Evolutionary conservation across 2,113 vertebrate species (phyloP).

Genomic region (Pleuronectes platessa): DNA sequence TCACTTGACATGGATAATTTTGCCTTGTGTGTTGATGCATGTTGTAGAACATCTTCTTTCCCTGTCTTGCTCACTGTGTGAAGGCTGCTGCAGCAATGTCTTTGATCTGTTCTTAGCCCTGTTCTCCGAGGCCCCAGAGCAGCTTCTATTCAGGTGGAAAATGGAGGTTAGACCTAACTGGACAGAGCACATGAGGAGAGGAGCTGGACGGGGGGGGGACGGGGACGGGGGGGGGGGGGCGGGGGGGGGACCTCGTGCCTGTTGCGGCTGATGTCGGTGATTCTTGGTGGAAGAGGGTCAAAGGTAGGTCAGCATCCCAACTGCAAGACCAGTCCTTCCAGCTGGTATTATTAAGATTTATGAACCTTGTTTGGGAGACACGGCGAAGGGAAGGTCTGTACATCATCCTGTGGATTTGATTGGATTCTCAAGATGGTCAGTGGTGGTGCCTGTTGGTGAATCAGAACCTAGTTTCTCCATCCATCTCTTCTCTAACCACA

Average conservation of each 20-base stretch:
- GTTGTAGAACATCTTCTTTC: slow-evolving; percentile 1
- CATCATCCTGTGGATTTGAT: slow-evolving; percentile 62
- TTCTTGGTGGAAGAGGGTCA: slow-evolving; percentile 59
- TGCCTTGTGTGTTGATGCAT: too few relatives aligned
- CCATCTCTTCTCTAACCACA: slow-evolving; percentile 49
- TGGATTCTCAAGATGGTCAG: slow-evolving; percentile 40
- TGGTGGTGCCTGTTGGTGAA: slow-evolving; percentile 25
- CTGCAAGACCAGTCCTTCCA: slow-evolving; percentile 33
- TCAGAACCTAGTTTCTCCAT: slow-evolving; percentile 44
- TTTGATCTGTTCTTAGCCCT: slow-evolving; percentile 63
- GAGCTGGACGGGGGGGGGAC: slow-evolving; percentile 8
- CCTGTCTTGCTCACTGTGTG: slow-evolving; percentile 11
- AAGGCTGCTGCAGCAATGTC: slow-evolving; percentile 43
- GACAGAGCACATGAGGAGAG: slow-evolving; percentile 34
- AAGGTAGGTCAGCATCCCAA: slow-evolving; percentile 54
- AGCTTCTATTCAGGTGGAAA: slow-evolving; percentile 55
- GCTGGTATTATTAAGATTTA: slow-evolving; percentile 48
- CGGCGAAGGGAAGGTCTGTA: slow-evolving; percentile 23
- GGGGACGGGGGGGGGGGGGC: slow-evolving; percentile 28
- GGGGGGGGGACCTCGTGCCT: slow-evolving; percentile 22
- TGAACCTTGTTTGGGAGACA: slow-evolving; percentile 25
- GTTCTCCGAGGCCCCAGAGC: slow-evolving; percentile 8
- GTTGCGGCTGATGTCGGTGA: slow-evolving; percentile 39
- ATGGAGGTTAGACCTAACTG: slow-evolving; percentile 52
- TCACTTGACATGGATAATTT: not conserved